Conservation (phyloP, 1,140 invertebrate species). For the Cyphomyrmex costatus region DNA sequence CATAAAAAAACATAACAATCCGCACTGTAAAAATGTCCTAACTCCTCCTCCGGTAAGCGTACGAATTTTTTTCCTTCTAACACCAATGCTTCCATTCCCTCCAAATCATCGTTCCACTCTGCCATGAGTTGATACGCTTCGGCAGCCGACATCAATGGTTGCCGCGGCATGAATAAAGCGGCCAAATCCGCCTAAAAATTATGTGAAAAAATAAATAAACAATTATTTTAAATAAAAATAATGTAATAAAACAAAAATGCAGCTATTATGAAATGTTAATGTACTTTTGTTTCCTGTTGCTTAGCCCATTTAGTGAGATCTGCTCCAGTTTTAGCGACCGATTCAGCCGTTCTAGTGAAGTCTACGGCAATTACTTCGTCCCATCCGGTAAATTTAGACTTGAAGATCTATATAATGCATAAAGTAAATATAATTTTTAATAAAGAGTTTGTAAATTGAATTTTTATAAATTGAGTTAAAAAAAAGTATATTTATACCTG, state of each 20-base stretch:
- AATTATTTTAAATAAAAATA: background rate
- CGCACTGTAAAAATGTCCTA: conserved; percentile 96
- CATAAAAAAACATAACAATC: conserved; percentile 99
- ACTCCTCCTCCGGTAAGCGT: conserved; percentile 96
- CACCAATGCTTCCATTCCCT: conserved; percentile 99
- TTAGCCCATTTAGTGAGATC: conserved; percentile 97
- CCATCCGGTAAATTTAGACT: conserved; percentile 99
- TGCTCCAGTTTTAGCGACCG: conserved; percentile 97
- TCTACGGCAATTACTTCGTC: conserved; percentile 99
- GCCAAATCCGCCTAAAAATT: conserved; percentile 92
- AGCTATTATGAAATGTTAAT: conserved; percentile 6
- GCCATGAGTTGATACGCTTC: conserved; percentile 97
- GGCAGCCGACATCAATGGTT: conserved; percentile 93
- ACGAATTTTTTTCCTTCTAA: conserved; percentile 99
- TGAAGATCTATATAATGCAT: conserved; percentile 92
- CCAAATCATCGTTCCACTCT: conserved; percentile 98
- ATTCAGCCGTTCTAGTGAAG: conserved; percentile 99
- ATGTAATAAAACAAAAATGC: conserved; percentile 13
- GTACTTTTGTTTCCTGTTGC: conserved; percentile 94
- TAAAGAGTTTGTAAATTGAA: background rate
- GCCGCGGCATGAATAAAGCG: conserved; percentile 97
- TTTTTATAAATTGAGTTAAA: background rate
- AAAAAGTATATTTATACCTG: conserved; percentile 84
- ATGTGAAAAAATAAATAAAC: background rate
- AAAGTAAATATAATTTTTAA: conserved; percentile 3